Conservation (phyloP, 1,140 invertebrate genomes). For the Pogonomyrmex barbatus region DNA sequence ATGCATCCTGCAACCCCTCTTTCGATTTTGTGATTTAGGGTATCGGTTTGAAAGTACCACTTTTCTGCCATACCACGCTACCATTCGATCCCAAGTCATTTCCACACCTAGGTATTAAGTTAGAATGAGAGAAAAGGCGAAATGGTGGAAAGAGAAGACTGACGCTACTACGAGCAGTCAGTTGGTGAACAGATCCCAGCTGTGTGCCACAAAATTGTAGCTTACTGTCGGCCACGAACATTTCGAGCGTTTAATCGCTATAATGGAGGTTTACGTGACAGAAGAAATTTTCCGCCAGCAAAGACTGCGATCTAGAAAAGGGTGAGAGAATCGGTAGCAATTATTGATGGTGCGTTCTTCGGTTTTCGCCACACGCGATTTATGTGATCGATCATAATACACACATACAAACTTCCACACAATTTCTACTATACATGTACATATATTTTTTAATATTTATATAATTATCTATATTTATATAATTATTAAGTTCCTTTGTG, state of each 20-base stretch:
- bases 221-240: constrained; percentile 53
- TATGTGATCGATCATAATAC: background rate
- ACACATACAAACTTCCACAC: background rate
- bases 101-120: constrained; percentile 75
- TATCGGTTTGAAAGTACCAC: constrained; percentile 74
- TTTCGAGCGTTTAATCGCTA: constrained; percentile 77
- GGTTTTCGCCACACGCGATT: background rate
- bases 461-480: background rate
- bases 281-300: constrained; percentile 73
- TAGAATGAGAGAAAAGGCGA: constrained; percentile 32
- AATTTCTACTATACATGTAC: background rate
- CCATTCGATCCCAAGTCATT: constrained; percentile 75
- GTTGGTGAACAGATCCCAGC: constrained; percentile 70
- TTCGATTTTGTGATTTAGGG: constrained; percentile 75
- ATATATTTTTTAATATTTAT: constrained; percentile 8
- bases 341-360: constrained; percentile 11
- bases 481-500: background rate
- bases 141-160: constrained; percentile 4
- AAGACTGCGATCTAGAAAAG: constrained; percentile 19
- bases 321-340: constrained; percentile 34
- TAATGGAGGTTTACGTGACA: constrained; percentile 78
- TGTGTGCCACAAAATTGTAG: constrained; percentile 69
- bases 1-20: constrained; percentile 30
- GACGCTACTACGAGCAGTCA: constrained; percentile 71
- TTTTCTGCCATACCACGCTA: constrained; percentile 72